phyloP scores from a whole-genome alignment of 2,797 vertebrate genomes.

The Myioborus melanocephalus region DNA sequence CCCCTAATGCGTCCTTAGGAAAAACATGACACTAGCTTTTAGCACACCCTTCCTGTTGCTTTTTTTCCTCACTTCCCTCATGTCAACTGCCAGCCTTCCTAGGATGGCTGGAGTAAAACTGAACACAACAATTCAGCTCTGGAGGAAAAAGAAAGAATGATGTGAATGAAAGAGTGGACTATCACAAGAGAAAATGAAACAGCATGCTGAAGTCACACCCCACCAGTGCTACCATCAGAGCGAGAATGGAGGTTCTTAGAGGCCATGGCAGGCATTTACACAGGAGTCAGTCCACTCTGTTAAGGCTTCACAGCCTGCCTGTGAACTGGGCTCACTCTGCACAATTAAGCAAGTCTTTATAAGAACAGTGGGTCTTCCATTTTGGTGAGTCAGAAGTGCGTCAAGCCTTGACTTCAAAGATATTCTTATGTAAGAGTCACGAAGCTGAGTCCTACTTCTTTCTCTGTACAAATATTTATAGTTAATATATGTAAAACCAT shows the following conservation, averaged over 20 bases:
- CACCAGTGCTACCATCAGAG: neutral
- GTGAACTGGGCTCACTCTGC: neutral
- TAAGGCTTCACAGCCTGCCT: neutral
- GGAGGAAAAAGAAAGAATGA: neutral
- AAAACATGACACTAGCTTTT: neutral
- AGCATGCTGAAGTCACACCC: neutral
- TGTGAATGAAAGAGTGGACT: neutral
- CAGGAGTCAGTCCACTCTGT: neutral
- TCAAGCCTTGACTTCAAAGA: conserved; percentile 17
- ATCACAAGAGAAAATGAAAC: neutral
- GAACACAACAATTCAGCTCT: neutral
- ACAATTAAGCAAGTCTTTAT: neutral
- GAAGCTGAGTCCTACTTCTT: neutral
- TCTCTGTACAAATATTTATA: neutral
- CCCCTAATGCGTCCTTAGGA: neutral
- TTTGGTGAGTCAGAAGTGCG: neutral
- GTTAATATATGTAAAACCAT: neutral
- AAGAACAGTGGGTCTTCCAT: neutral
- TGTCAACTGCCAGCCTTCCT: neutral
- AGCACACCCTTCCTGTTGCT: neutral
- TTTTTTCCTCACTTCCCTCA: neutral
- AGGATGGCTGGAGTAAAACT: neutral
- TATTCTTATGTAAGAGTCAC: neutral
- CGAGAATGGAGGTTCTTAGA: rapidly evolving
- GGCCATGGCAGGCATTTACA: neutral